Evolutionary conservation across 2,797 vertebrate genomes (phyloP), one percentile per base, ranked within the genome.

Genomic region (Melanotaenia boesemani): DNA sequence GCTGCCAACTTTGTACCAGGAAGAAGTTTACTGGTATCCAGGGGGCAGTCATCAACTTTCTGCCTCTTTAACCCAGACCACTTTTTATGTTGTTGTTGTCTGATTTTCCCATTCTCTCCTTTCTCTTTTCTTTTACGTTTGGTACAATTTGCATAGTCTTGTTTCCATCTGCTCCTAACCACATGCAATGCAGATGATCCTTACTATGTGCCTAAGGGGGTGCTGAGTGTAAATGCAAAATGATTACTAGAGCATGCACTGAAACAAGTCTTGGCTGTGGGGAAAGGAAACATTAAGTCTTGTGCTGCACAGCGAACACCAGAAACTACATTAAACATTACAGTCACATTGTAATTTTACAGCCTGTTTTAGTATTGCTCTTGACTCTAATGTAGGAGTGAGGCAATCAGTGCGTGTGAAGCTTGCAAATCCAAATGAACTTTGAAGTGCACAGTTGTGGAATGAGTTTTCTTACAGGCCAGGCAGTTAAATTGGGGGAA

Each of bases 341-440:
- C 37, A 72, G 85, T 86, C 81, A 83, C 80, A 77, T 86, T 91
- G 84, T 81, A 70, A 87, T 90, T 94, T 94, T 94, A 93, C 81
- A 84, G 91, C 86, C 89, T 91, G 89, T 91, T 93, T 92, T 86
- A 91, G 90, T 89, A 84, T 92, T 88, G 82, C 89, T 91, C 86
- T 77, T 88, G 86, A 91, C 90, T 90, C 80, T 88, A 89, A 92
- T 88, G 87, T 88, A 86, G 63, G 76, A 90, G 89, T 91, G 90
- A 94, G 80, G 85, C 91, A 90, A 91, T 90, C 85, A 70, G 82
- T 65, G 71, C 6, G 44, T 56, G 41, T 82, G 76, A 84, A 78
- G 80, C 85, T 78, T 77, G 80, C 85, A 70, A 87, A 91, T 89
- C 82, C 74, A 88, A 92, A 93, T 90, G 61, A 89, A 84, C 88